A percentile compares a stretch with the other conserved stretches of the same genome.
These are phyloP conservation scores for Anniella stebbinsi DNA, from an alignment of 2,797 vertebrate species.

Conservation along the genomic window DNA sequence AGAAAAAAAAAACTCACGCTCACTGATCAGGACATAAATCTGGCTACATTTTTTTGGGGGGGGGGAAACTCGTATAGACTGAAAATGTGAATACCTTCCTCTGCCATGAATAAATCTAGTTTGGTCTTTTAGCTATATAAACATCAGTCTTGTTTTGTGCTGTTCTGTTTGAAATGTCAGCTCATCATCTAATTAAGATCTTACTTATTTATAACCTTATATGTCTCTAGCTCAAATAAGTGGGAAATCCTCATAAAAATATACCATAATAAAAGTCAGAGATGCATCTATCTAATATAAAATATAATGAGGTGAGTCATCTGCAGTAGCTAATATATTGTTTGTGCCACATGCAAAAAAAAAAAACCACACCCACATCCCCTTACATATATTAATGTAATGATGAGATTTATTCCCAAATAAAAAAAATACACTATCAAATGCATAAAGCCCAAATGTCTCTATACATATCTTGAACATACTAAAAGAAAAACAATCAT, in stretches of 20 bases:
- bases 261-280: not conserved
- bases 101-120: not conserved
- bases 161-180: not conserved
- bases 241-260: not conserved
- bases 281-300: not conserved
- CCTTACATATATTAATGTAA: constrained; percentile 8
- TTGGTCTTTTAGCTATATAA: not conserved
- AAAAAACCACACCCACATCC: not conserved
- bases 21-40: not conserved
- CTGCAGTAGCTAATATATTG: not conserved
- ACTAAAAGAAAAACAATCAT: not conserved
- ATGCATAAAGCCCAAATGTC: not conserved
- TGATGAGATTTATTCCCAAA: not conserved
- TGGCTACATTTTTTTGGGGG: not conserved
- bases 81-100: not conserved
- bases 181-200: not conserved
- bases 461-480: not conserved
- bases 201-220: not conserved
- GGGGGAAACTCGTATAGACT: not conserved
- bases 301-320: not conserved
- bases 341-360: not conserved
- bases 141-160: not conserved
- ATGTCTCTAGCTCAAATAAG: not conserved
- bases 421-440: not conserved
- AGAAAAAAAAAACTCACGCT: not conserved